Percentiles rank a stretch among this genome's conserved stretches.
Evolutionary conservation across 2,888 invertebrate genomes (phyloP).

Genomic region (Linnaemya tessellans): DNA sequence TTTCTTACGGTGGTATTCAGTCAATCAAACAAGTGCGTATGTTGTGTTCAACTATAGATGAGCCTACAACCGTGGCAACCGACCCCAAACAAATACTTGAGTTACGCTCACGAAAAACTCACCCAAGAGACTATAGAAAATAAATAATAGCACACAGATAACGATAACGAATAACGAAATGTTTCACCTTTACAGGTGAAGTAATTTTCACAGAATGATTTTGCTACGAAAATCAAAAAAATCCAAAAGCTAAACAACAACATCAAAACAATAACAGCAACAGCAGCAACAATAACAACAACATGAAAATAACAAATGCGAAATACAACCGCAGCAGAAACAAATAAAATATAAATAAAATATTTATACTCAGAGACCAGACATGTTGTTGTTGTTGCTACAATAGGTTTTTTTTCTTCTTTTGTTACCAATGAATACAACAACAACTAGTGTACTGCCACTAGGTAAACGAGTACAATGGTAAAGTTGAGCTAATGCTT

Average conservation of each 20-base stretch:
- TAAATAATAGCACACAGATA: constrained; percentile 34
- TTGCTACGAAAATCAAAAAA: constrained; percentile 73
- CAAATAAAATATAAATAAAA: constrained; percentile 26
- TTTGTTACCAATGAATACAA: constrained; percentile 24
- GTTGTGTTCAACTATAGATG: constrained; percentile 14
- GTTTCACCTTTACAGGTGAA: constrained; percentile 82
- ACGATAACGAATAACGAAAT: constrained; percentile 61
- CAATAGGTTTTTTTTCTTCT: constrained; percentile 23
- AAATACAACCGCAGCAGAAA: constrained; percentile 31
- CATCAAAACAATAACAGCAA: constrained; percentile 22
- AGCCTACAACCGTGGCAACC: constrained; percentile 34
- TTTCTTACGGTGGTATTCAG: not conserved
- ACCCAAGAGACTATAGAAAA: constrained; percentile 40
- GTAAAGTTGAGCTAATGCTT: constrained; percentile 20
- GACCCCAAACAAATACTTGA: constrained; percentile 54
- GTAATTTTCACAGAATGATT: constrained; percentile 82
- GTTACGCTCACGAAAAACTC: constrained; percentile 53
- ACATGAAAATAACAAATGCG: constrained; percentile 48
- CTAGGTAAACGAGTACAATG: constrained; percentile 30
- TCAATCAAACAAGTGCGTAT: constrained; percentile 45
- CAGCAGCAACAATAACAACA: constrained; percentile 24
- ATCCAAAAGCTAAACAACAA: constrained; percentile 62
- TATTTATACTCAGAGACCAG: constrained; percentile 56
- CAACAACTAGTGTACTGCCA: constrained; percentile 29
- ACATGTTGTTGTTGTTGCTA: constrained; percentile 18